Evolutionary conservation across 2,797 vertebrate genomes (phyloP), one percentile per base, ranked within the genome.

Genomic region (Morelia viridis): DNA sequence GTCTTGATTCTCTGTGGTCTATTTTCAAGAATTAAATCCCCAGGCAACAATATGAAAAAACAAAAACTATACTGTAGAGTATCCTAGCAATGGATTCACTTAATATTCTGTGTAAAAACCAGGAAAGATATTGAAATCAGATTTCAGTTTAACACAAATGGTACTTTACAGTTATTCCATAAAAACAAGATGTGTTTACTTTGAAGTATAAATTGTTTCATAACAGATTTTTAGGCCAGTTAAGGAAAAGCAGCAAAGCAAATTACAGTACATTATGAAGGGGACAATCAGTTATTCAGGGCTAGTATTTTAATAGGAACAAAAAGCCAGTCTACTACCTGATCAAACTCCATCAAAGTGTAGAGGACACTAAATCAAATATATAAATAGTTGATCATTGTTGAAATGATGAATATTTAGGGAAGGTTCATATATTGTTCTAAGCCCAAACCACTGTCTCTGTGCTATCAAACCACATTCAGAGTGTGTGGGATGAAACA

Each of bases 21-120:
- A 94, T 96, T 94, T 93, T 91, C 85, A 95, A 92, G 80, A 95
- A 71, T 94, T 1, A 85, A 93, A 90, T 92, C 41, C 65, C 89
- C 24, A 35, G 93, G 60, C 91, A 92, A 11, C 1, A 56, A 92
- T 17, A 86, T 2, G n/a, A 58, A 35, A 85, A 83, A 96, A 93
- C 58, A 92, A 94, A 93, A 65, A 93, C 57, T 62, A 88, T 50
- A 87, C 64, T 90, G 31, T 68, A 86, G 19, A 91, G 57, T 11
- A 91, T 87, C 0, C 35, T 80, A 92, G 93, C 86, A 94, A 58
- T n/a, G 80, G 64, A 85, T 85, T 71, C 9, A 96, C 57, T 17
- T 92, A 61, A 92, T 61, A 62, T 88, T 93, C 19, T 71, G 0
- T 8, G 9, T 76, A 92, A 91, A 93, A 90, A 94, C 64, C 35